phyloP scores from a whole-genome alignment of 35 echinoderm and acorn worm genomes.

The Nesometra sesokonis region DNA sequence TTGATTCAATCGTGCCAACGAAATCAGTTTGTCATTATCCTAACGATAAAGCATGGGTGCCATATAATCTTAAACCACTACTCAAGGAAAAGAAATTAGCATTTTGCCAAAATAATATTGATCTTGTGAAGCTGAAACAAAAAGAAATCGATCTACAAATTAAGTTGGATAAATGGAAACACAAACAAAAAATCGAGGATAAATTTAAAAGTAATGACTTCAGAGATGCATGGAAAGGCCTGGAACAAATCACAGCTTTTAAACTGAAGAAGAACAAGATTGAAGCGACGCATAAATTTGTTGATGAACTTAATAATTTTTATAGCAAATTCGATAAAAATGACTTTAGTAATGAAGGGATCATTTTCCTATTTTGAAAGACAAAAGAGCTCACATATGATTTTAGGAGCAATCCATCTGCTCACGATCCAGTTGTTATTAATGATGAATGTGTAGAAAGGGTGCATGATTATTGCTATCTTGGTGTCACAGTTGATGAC shows the following conservation, averaged over 20 bases:
- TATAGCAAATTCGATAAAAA: conserved; percentile 8
- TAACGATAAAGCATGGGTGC: neutral
- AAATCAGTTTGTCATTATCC: neutral
- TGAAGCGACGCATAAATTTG: neutral
- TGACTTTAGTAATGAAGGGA: conserved; percentile 8
- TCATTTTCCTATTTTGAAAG: neutral
- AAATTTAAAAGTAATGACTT: neutral
- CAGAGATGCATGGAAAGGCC: neutral
- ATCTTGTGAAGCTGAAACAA: neutral
- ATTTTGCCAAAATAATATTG: neutral
- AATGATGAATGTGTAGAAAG: too few relatives aligned
- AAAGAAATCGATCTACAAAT: neutral
- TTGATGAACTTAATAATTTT: conserved; percentile 34
- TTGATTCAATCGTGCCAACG: neutral
- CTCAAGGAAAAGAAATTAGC: neutral
- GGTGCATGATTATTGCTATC: neutral
- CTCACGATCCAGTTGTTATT: conserved; percentile 9
- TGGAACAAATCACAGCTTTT: neutral
- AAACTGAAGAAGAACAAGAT: neutral
- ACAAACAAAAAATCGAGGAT: neutral
- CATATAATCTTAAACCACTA: neutral
- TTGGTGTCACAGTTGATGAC: neutral
- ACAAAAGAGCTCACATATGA: too few relatives aligned
- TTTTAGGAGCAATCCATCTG: conserved; percentile 5
- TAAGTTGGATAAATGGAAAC: neutral